A percentile compares a stretch with the other conserved stretches of the same genome.
Conservation (phyloP, 2,888 invertebrate species). For the Aspidiotus destructor region DNA sequence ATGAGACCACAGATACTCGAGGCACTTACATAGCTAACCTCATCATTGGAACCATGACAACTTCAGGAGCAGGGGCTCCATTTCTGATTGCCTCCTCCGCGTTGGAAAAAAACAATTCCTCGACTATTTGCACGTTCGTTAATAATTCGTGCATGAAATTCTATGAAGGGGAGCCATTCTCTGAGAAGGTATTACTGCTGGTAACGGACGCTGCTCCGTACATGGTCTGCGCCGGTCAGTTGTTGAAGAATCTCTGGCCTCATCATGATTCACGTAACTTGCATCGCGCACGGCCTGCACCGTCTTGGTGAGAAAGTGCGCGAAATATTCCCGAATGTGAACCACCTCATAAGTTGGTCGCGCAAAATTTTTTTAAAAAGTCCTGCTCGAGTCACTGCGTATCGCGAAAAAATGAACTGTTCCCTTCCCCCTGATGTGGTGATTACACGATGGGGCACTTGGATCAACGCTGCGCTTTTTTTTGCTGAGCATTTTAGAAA, state of each 20-base stretch:
- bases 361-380: background rate
- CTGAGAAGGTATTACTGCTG: background rate
- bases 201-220: constrained; percentile 1
- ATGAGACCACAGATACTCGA: constrained; percentile 13
- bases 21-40: constrained; percentile 9
- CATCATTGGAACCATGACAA: constrained; percentile 5
- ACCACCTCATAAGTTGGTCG: background rate
- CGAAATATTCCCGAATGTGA: constrained; percentile 4
- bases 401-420: background rate
- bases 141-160: background rate
- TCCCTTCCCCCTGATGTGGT: background rate
- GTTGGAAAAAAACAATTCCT: background rate
- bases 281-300: background rate
- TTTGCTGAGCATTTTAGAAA: background rate
- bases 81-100: background rate
- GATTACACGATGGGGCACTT: background rate
- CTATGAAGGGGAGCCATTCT: background rate
- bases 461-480: background rate
- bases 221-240: background rate
- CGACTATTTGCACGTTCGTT: background rate
- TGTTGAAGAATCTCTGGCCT: background rate
- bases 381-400: background rate
- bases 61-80: background rate
- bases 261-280: no score
- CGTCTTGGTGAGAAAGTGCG: constrained; percentile 1